Base-by-base conservation (phyloP, 2,888 invertebrate genomes). In the Caenorhabditis sp. region DNA sequence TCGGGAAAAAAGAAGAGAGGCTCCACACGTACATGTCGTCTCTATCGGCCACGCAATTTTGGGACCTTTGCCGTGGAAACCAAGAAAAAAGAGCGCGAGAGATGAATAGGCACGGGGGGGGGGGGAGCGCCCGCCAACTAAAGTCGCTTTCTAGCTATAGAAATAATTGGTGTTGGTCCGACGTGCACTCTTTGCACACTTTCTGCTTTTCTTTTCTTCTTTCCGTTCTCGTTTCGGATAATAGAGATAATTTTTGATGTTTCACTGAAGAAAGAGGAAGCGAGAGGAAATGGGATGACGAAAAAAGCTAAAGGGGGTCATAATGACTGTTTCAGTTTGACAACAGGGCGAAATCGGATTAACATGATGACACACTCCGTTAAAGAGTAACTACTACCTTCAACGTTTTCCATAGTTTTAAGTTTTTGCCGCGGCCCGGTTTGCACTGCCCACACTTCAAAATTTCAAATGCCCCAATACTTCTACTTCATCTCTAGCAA, bases 121-220 rank as follows among this genome's bases (percentile, higher is more conserved):
- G 39, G 46, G 37, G 37, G 55, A 45, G 39, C 32, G 35, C n/a
- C 13, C 58, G 58, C 62, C 56, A n/a, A 50, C 56, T 62, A 50
- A 70, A 48, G 71, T 62, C 55, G 71, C 71, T 41, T 17, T 43
- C 26, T 32, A 53, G 52, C 70, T 70, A 70, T 70, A 70, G 70
- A 70, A 61, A 52, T 61, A 70, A 70, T 59, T 53, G 70, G 53
- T 17, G 63, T 35, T 9, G 9, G 63, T 22, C 52, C 39, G n/a
- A n/a, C 35, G 37, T 56, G 66, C 56, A 66, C 66, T 56, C 30
- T 48, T 50, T 68, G 52, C 58, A 50, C 48, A 50, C 58, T 41
- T n/a, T n/a, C n/a, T n/a, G n/a, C n/a, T n/a, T 30, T 3, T n/a
- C n/a, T 20, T 27, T 20, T 20, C 35, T 15, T 66, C 37, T 39